These are phyloP conservation scores for Dolichotis patagonum DNA, from an alignment of 2,113 vertebrate genomes.

Conservation along the genomic window DNA sequence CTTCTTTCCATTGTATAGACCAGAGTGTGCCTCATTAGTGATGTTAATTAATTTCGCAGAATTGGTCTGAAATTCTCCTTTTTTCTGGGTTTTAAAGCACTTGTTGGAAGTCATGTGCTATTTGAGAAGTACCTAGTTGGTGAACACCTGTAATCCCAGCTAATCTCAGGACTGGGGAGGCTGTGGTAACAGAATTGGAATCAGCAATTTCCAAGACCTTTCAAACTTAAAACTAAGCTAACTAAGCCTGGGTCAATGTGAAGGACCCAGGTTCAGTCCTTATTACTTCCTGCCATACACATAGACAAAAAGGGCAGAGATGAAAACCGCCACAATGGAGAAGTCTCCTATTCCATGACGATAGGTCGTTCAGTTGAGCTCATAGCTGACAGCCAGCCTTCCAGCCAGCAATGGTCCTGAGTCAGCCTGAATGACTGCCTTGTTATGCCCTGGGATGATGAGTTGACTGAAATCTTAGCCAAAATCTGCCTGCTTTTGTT, in stretches of 20 bases:
- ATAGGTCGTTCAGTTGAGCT: neutral
- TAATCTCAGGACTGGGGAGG: neutral
- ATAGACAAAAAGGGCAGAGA: neutral
- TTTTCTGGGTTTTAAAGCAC: neutral
- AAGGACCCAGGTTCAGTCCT: neutral
- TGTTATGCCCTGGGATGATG: neutral
- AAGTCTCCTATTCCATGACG: neutral
- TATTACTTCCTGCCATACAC: neutral
- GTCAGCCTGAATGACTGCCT: neutral
- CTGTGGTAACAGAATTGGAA: neutral
- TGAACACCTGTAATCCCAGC: neutral
- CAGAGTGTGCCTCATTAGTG: neutral
- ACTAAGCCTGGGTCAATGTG: neutral
- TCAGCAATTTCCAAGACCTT: neutral
- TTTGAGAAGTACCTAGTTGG: neutral
- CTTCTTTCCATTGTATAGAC: neutral
- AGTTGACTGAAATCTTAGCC: neutral
- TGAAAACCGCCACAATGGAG: neutral
- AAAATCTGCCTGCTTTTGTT: neutral
- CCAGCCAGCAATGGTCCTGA: neutral
- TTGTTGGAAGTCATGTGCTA: neutral
- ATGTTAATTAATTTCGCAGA: neutral
- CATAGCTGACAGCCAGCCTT: neutral
- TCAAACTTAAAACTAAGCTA: neutral
- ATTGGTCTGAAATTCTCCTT: neutral